Evolutionary conservation across 2,113 vertebrate genomes (phyloP).

Genomic region (Melanotaenia duboulayi): DNA sequence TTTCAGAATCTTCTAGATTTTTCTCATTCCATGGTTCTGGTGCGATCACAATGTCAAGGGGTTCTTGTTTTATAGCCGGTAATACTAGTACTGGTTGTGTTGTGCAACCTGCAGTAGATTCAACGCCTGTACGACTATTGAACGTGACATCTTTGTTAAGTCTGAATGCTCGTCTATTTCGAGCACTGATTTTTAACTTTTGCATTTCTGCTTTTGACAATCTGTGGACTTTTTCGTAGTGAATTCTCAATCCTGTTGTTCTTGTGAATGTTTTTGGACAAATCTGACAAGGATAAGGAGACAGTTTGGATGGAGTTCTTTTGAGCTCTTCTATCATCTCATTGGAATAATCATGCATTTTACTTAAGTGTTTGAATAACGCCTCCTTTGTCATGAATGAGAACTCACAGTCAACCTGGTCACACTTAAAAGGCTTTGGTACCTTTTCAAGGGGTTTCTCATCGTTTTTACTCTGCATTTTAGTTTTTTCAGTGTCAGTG

Average conservation of each 20-base stretch:
- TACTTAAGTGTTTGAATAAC: constrained; percentile 93
- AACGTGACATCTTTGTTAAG: constrained; percentile 44
- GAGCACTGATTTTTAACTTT: constrained; percentile 85
- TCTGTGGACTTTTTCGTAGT: constrained; percentile 95
- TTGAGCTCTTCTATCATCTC: constrained; percentile 97
- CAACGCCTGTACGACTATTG: constrained; percentile 6
- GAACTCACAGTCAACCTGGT: constrained; percentile 90
- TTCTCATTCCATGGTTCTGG: constrained; percentile 48
- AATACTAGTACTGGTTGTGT: constrained; percentile 6
- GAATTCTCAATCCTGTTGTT: constrained; percentile 96
- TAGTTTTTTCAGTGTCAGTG: constrained; percentile 65
- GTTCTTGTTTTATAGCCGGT: constrained; percentile 73
- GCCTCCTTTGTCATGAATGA: constrained; percentile 99
- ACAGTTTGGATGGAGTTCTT: constrained; percentile 93
- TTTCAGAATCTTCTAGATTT: constrained; percentile 30
- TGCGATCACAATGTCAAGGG: constrained; percentile 72
- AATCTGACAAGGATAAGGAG: constrained; percentile 94
- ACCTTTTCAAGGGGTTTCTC: constrained; percentile 78
- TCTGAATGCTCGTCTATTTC: constrained; percentile 85
- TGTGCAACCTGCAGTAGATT: constrained; percentile 19
- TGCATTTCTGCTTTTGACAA: constrained; percentile 93
- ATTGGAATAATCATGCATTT: constrained; percentile 90
- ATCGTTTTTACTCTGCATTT: constrained; percentile 62
- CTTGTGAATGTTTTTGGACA: constrained; percentile 98
- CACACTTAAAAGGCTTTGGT: constrained; percentile 94